Evolutionary conservation across 2,113 vertebrate genomes (phyloP), one percentile per base, ranked within the genome.

Genomic region (Takifugu flavidus): DNA sequence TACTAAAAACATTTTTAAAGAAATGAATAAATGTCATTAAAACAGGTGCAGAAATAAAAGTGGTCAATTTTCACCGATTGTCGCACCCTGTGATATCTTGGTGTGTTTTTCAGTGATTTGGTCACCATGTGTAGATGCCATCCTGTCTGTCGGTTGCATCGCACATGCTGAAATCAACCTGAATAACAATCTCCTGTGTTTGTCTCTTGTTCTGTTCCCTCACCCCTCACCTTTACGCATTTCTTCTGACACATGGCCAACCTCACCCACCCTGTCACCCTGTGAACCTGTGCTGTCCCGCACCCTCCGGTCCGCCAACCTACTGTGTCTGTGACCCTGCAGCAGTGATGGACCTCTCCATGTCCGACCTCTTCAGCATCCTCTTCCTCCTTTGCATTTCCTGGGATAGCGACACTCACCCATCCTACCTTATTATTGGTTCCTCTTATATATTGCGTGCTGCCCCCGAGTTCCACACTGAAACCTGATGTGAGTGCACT

Each of bases 161-260:
- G 59, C 74, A 83, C 86, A 61, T 79, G 78, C 80, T 86, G 60
- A 64, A 55, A 87, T 92, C 93, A 90, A 92, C 78, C 7, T 82
- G 72, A 86, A 88, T 91, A 91, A 90, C 68, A 12, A 77, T 90
- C 58, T 89, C 80, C 76, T 90, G 62, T 87, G 83, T 89, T 83
- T 91, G 82, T 89, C 80, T 86, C 80, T 81, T 87, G 82, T 86
- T 82, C 49, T 87, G 91, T 89, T 88, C 87, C 86, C 86, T 84
- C 20, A 75, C 75, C 58, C 65, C 55, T 25, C 65, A 58, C 51
- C 49, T 34, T 11, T n/a, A 46, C 78, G 49, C 56, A 62, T 73
- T 69, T 87, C 77, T 46, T 86, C 62, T 59, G 53, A 62, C 61
- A 68, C 62, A 27, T 73, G 78, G 57, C 28, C 62, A 14, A 68